Base-by-base conservation (phyloP, 37 sponge, comb jelly and placozoan genomes). In the Agelas oroides region DNA sequence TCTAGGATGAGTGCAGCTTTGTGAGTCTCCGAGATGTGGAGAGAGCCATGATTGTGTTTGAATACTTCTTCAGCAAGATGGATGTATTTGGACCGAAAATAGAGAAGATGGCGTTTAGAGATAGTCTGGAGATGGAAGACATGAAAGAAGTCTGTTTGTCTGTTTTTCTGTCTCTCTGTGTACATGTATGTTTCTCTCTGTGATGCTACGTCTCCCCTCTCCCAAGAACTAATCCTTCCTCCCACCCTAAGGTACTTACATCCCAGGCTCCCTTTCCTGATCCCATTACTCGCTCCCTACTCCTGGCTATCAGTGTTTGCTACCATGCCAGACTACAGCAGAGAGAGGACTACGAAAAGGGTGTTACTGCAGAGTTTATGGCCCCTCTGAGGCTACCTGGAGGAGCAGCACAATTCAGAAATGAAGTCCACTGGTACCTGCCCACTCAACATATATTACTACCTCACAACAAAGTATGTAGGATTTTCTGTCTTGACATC, bases 1-100 rank as follows among this genome's bases (percentile, higher is more conserved):
- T 46, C 3, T 46, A 94, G 90, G 92, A 95, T 88, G 95, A 95
- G 56, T 95, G 95, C 73, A 92, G 95, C 74, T 95, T 91, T 92
- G 95, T 95, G 38, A 95, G 95, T 65, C 69, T 95, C 25, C 73
- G 95, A 53, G 95, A 95, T 84, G 89, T 95, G 18, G 95, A 95
- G 56, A 79, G 95, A 62, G 80, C 84, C 16, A 92, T 95, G 93
- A 84, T 91, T 67, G 95, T 95, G 36, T 91, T 92, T 78, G 78
- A 82, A 34, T 86, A 87, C 70, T 86, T 95, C 33, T 79, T 25
- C 79, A 68, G 64, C 11, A 78, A 71, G 56, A 81, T 59, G 58
- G 70, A 59, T 55, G 13, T 59, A 23, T 82, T 88, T 31, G 62
- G 37, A 23, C 70, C 53, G 23, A 55, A 28, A 41, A 31, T 57